A percentile compares a stretch with the other conserved stretches of the same genome.
Evolutionary conservation across 2,797 vertebrate genomes (phyloP).

Genomic region (Allobates femoralis): DNA sequence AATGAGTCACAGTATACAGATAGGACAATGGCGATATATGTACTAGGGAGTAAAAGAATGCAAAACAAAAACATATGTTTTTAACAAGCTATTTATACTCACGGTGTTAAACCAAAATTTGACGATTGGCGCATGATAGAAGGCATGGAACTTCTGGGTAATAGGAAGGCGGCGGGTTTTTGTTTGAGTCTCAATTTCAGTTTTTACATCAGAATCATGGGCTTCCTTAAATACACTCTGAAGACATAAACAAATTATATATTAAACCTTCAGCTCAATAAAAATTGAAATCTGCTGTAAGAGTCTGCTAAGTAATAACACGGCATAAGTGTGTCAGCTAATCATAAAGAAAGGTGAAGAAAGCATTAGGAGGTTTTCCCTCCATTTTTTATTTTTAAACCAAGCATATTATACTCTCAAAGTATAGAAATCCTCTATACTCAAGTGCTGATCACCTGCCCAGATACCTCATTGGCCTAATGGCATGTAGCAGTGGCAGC

Average conservation of each 20-base stretch:
- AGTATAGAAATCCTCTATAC: too few relatives aligned
- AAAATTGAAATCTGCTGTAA: background rate
- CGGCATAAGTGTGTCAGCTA: too few relatives aligned
- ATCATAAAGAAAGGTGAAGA: too few relatives aligned
- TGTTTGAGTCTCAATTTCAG: conserved; percentile 86
- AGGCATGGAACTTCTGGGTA: conserved; percentile 94
- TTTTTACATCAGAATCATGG: conserved; percentile 80
- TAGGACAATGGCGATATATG: background rate
- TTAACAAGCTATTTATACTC: conserved; percentile 65
- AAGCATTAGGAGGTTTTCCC: too few relatives aligned
- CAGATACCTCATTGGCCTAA: too few relatives aligned
- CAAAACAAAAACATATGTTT: background rate
- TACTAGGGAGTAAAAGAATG: background rate
- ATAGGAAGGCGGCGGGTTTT: conserved; percentile 91
- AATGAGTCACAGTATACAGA: background rate
- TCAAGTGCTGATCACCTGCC: too few relatives aligned
- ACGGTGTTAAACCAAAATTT: conserved; percentile 99
- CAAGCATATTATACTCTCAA: too few relatives aligned
- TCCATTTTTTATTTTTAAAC: too few relatives aligned
- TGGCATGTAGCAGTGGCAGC: too few relatives aligned
- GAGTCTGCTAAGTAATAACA: too few relatives aligned
- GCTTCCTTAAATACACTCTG: conserved; percentile 97
- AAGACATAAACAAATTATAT: conserved; percentile 56
- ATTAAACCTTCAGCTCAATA: background rate
- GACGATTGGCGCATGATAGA: conserved; percentile 97